phyloP scores from a whole-genome alignment of 2,797 vertebrate genomes.

The Carcharodon carcharias region DNA sequence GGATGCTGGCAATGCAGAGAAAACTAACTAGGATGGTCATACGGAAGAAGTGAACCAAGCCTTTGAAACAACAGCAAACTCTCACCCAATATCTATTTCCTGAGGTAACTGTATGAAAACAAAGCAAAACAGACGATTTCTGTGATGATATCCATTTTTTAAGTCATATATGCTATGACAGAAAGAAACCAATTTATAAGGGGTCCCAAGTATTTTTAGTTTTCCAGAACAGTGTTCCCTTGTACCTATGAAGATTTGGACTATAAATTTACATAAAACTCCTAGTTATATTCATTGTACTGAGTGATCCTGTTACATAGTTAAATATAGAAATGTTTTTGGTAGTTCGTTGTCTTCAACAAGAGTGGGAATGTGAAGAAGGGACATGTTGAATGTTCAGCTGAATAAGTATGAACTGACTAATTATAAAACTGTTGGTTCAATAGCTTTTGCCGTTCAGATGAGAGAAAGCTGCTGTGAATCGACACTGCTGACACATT shows the following conservation, averaged over 20 bases:
- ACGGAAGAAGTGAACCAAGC: background rate
- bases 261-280: background rate
- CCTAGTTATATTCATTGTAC: background rate
- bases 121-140: too few relatives aligned
- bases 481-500: background rate
- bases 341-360: background rate
- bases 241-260: background rate
- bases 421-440: background rate
- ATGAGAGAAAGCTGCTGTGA: slow-evolving; percentile 1
- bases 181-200: background rate
- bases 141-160: too few relatives aligned
- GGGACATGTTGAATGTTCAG: background rate
- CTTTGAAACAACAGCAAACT: background rate
- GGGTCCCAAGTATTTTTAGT: background rate
- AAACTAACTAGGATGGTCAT: too few relatives aligned
- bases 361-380: background rate
- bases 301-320: background rate
- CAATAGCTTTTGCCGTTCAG: background rate
- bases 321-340: background rate
- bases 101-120: too few relatives aligned
- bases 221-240: background rate
- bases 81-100: too few relatives aligned
- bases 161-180: too few relatives aligned
- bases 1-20: background rate
- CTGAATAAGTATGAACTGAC: background rate